phyloP scores from a whole-genome alignment of 1,140 invertebrate species.

The Nasonia longicornis region DNA sequence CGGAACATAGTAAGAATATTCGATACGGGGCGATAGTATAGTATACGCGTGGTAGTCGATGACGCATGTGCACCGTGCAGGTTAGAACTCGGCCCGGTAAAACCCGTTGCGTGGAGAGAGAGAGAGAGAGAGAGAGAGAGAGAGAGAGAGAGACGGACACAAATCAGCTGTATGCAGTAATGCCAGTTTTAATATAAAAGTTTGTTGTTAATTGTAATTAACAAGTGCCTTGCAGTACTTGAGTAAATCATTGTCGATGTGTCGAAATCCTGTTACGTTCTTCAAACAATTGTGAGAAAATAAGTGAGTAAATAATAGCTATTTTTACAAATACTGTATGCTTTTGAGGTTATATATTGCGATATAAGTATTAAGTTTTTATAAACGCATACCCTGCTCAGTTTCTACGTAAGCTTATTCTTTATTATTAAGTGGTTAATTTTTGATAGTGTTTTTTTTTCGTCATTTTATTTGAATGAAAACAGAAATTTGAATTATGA shows the following conservation, averaged over 20 bases:
- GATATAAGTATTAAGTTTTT: too few species aligned
- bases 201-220: background rate
- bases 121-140: too few species aligned
- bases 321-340: background rate
- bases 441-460: background rate
- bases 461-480: background rate
- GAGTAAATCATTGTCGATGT: background rate
- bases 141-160: too few species aligned
- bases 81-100: background rate
- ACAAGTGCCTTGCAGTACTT: background rate
- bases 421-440: too few species aligned
- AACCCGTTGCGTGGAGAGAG: background rate
- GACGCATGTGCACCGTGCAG: background rate
- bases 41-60: too few species aligned
- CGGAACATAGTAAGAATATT: background rate
- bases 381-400: too few species aligned
- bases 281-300: background rate
- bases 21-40: too few species aligned
- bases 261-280: background rate
- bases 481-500: background rate
- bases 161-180: background rate
- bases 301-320: too few species aligned
- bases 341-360: slow-evolving; percentile 17
- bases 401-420: too few species aligned
- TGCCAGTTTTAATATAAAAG: background rate